Conservation (phyloP, 1,140 invertebrate genomes). For the Ceratosolen fusciceps region DNA sequence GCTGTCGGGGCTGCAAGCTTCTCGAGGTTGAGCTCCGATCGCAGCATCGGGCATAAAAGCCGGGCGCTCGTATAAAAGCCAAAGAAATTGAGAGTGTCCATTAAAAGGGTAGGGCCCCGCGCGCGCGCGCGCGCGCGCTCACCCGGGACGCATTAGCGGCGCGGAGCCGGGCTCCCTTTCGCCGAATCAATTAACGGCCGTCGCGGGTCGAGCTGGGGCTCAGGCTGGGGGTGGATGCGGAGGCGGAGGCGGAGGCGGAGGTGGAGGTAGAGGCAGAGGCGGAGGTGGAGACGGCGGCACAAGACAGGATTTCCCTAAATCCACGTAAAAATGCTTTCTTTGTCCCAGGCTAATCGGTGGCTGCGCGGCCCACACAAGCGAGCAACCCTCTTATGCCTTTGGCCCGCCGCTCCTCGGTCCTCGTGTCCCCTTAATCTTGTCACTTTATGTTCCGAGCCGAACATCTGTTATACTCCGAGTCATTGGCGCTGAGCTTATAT, state of each 20-base stretch:
- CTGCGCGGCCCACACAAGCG: not conserved
- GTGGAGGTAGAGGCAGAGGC: not conserved
- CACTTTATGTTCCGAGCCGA: slow-evolving; percentile 37
- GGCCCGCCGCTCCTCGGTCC: not conserved
- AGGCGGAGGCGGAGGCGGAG: not conserved
- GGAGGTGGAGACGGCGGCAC: not conserved
- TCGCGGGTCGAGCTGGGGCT: too few relatives aligned
- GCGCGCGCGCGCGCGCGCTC: too few relatives aligned
- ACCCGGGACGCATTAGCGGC: not conserved
- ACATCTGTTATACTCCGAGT: slow-evolving; percentile 35
- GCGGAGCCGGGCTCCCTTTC: not conserved
- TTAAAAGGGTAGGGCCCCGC: not conserved
- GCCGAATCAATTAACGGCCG: slow-evolving; percentile 38
- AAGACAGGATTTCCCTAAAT: slow-evolving; percentile 16
- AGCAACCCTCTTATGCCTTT: slow-evolving; percentile 11
- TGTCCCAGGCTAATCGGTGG: slow-evolving; percentile 28
- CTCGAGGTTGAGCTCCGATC: not conserved
- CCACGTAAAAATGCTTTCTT: slow-evolving; percentile 36
- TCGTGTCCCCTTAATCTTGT: slow-evolving; percentile 33
- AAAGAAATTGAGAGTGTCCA: not conserved
- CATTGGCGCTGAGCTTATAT: slow-evolving; percentile 13
- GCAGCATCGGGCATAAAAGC: not conserved
- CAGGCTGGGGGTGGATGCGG: too few relatives aligned
- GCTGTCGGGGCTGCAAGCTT: too few relatives aligned
- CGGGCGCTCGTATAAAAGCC: not conserved